phyloP scores from a whole-genome alignment of 1,140 invertebrate genomes.

The Drosophila busckii region DNA sequence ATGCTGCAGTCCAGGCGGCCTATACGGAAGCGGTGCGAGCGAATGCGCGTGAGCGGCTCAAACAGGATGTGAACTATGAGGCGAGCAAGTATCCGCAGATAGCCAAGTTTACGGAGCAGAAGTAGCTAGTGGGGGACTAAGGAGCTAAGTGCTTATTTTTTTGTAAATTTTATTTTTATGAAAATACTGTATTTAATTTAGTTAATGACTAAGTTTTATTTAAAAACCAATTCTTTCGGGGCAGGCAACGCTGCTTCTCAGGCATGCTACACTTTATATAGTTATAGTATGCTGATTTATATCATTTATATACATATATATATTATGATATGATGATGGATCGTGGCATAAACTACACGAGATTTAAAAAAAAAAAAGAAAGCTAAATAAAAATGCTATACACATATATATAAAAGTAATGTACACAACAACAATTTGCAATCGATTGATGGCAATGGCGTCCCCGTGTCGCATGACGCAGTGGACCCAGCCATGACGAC shows the following conservation, averaged over 20 bases:
- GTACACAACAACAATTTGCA: not conserved
- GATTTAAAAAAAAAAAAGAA: conserved; percentile 27
- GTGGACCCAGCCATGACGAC: conserved; percentile 60
- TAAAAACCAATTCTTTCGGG: no score
- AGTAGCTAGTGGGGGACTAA: conserved; percentile 36
- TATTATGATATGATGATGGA: conserved; percentile 3
- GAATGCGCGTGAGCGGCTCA: conserved; percentile 59
- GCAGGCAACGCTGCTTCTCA: not conserved
- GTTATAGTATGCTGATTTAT: conserved; percentile 30
- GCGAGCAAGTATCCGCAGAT: conserved; percentile 75
- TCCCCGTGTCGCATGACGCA: conserved; percentile 59
- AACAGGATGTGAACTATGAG: conserved; percentile 67
- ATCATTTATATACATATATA: conserved; percentile 26
- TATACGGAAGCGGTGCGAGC: conserved; percentile 63
- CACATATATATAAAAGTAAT: not conserved
- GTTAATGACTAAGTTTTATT: conserved; percentile 60
- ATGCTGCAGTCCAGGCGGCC: conserved; percentile 54
- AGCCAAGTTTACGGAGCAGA: conserved; percentile 71
- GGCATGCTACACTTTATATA: conserved; percentile 7
- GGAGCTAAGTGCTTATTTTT: conserved; percentile 48
- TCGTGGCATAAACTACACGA: conserved; percentile 16
- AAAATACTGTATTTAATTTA: conserved; percentile 66
- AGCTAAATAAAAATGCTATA: conserved; percentile 30
- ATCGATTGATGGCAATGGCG: conserved; percentile 38
- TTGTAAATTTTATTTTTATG: conserved; percentile 68